Evolutionary conservation across 2,888 invertebrate species (phyloP).

Genomic region (Philereme vetulata): DNA sequence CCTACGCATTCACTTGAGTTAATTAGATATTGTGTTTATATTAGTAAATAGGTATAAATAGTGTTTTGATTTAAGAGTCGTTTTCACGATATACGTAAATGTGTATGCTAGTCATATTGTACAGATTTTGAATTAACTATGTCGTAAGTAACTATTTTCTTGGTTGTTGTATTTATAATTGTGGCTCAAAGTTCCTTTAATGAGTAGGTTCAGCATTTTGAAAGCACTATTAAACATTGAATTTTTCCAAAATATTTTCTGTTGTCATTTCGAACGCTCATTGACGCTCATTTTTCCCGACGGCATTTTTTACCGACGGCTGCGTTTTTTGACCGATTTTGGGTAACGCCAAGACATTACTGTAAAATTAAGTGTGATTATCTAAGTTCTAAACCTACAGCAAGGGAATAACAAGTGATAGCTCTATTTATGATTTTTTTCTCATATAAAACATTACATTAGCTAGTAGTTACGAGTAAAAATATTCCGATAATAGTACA

Average conservation of each 20-base stretch:
- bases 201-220: constrained; percentile 6
- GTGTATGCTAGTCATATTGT: constrained; percentile 79
- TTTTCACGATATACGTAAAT: constrained; percentile 63
- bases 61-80: constrained; percentile 63
- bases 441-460: not conserved
- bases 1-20: constrained; percentile 5
- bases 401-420: not conserved
- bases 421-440: not conserved
- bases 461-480: no score
- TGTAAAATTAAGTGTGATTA: no score
- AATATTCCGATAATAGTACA: no score
- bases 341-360: no score
- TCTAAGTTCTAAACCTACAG: not conserved
- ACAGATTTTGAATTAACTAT: constrained; percentile 70
- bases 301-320: constrained; percentile 1
- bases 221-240: constrained; percentile 2
- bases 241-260: no score
- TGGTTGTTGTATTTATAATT: constrained; percentile 65
- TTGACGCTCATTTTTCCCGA: not conserved
- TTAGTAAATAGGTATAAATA: constrained; percentile 67
- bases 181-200: constrained; percentile 18
- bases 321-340: not conserved
- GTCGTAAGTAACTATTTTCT: constrained; percentile 62
- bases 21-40: constrained; percentile 43
- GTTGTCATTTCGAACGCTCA: no score